Evolutionary conservation across 92 coral and sea anemone species (phyloP), one percentile per base, ranked within the genome.

Genomic region (Phenganax marumi): DNA sequence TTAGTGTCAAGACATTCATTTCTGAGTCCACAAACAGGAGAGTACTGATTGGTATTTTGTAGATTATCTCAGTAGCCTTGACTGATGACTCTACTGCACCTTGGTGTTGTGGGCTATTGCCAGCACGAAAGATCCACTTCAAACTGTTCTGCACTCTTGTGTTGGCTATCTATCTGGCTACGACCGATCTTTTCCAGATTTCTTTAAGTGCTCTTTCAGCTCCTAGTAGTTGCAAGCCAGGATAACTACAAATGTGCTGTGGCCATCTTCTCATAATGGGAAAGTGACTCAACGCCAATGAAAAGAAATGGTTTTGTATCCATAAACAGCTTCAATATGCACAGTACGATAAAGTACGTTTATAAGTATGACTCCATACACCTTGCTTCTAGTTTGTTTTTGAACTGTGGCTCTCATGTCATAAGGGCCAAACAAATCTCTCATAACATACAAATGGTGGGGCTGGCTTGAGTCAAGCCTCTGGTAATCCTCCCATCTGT

Each of bases 201-300:
- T n/a, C n/a, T n/a, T n/a, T n/a, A n/a, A n/a, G n/a, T n/a, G n/a
- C n/a, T n/a, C n/a, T n/a, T n/a, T n/a, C n/a, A n/a, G 91, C 86
- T 5, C 91, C 91, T 8, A 83, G 84, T 68, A 88, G 80, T 49
- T 90, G 89, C 17, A 88, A 90, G 56, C 93, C 91, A 24, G 89
- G 90, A 81, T 91, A 90, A 69, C 10, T 52, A n/a, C n/a, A n/a
- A n/a, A n/a, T n/a, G n/a, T n/a, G n/a, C n/a, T n/a, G n/a, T n/a
- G n/a, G n/a, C n/a, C n/a, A n/a, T n/a, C n/a, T n/a, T n/a, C n/a
- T n/a, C n/a, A n/a, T n/a, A n/a, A 2, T 33, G 43, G 43, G 3
- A 33, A 33, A 33, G 2, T 5, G 2, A 5, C 43, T 33, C 3
- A 33, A 5, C 43, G 43, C 43, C 43, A 33, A 5, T 1, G 5